Evolutionary conservation across 2,113 vertebrate genomes (phyloP).

Genomic region (Salminus brasiliensis): DNA sequence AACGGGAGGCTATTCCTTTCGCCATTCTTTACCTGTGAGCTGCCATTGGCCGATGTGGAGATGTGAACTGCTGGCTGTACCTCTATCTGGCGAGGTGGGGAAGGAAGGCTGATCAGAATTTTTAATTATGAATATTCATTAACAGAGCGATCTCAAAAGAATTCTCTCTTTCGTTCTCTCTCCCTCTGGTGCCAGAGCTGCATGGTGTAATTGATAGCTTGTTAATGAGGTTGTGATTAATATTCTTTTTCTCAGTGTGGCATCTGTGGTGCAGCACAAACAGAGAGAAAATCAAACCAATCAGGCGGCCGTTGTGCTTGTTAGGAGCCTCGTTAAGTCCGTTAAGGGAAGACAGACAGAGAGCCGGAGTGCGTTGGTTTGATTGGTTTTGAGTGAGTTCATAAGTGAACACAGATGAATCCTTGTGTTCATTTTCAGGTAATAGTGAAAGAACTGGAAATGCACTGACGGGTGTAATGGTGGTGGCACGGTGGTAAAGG

Average conservation of each 20-base stretch:
- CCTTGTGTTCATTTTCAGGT: too few relatives aligned
- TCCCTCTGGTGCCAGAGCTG: background rate
- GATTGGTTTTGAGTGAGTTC: background rate
- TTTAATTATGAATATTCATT: background rate
- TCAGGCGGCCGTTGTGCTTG: background rate
- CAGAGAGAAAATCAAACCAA: background rate
- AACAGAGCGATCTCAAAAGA: background rate
- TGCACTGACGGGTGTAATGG: too few relatives aligned
- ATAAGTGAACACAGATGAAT: background rate
- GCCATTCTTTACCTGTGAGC: background rate
- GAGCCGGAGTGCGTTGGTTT: background rate
- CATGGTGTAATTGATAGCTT: slow-evolving; percentile 6
- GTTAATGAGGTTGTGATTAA: slow-evolving; percentile 26
- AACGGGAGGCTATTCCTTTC: too few relatives aligned
- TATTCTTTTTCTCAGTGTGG: slow-evolving; percentile 20
- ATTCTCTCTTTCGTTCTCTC: background rate
- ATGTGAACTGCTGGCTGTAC: background rate
- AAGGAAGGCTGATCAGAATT: background rate
- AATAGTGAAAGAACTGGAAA: too few relatives aligned
- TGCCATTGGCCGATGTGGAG: background rate
- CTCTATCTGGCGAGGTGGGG: background rate
- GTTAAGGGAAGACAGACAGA: background rate
- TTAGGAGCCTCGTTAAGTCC: background rate
- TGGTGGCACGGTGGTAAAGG: too few relatives aligned
- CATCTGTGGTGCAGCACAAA: slow-evolving; percentile 14